phyloP scores from a whole-genome alignment of 1,140 invertebrate genomes.

The Drosophila kikkawai region DNA sequence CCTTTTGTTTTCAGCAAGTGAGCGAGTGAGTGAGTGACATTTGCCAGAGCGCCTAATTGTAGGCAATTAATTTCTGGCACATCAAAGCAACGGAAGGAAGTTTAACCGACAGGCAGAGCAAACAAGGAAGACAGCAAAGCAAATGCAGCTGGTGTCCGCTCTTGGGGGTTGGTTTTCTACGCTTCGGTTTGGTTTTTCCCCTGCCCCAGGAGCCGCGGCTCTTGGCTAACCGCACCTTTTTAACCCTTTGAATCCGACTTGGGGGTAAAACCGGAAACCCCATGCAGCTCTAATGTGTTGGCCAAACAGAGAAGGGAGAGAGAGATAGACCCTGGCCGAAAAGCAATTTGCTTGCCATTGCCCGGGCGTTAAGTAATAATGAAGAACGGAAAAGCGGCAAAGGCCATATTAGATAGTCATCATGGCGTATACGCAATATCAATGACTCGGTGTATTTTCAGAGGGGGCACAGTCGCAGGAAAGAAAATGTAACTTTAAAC shows the following conservation, averaged over 20 bases:
- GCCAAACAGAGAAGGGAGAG: slow-evolving; percentile 38
- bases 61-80: slow-evolving; percentile 85
- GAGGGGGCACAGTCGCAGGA: neutral
- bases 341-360: slow-evolving; percentile 80
- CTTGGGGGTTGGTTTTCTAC: slow-evolving; percentile 40
- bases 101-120: slow-evolving; percentile 52
- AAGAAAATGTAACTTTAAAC: neutral
- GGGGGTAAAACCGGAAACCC: slow-evolving; percentile 71
- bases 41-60: slow-evolving; percentile 82
- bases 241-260: slow-evolving; percentile 73
- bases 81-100: slow-evolving; percentile 74
- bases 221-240: slow-evolving; percentile 79
- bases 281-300: slow-evolving; percentile 69
- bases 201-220: slow-evolving; percentile 44
- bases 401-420: slow-evolving; percentile 57
- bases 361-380: slow-evolving; percentile 78
- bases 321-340: slow-evolving; percentile 31
- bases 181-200: slow-evolving; percentile 8
- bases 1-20: neutral
- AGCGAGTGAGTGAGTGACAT: slow-evolving; percentile 64
- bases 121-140: slow-evolving; percentile 66
- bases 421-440: slow-evolving; percentile 73
- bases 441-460: slow-evolving; percentile 15
- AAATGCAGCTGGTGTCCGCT: slow-evolving; percentile 79
- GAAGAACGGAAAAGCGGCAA: slow-evolving; percentile 65